Percentiles rank a stretch among this genome's conserved stretches.
These are phyloP conservation scores for Thysanoteuthis rhombus DNA, from an alignment of 2,888 invertebrate genomes.

Conservation along the genomic window DNA sequence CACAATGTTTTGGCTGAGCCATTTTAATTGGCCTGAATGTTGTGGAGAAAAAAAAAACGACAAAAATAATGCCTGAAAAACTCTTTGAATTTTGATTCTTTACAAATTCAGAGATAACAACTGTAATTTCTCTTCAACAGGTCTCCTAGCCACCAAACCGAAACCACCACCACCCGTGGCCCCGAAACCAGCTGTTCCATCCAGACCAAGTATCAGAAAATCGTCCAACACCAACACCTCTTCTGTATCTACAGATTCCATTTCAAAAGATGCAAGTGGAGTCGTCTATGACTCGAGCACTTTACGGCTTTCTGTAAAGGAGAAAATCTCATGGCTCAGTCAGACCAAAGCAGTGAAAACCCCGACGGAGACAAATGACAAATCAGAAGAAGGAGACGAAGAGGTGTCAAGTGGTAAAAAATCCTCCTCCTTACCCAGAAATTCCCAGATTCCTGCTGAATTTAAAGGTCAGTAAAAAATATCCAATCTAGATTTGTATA, in stretches of 20 bases:
- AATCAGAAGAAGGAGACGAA: not conserved
- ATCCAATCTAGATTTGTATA: too few relatives aligned
- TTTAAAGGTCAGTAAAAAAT: slow-evolving; percentile 1
- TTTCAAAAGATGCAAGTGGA: slow-evolving; percentile 35
- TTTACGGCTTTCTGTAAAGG: slow-evolving; percentile 49
- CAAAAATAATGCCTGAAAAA: too few relatives aligned
- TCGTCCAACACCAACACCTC: not conserved
- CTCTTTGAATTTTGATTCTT: too few relatives aligned
- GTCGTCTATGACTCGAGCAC: slow-evolving; percentile 55
- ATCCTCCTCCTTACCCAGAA: not conserved
- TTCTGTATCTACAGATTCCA: not conserved
- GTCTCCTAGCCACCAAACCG: not conserved
- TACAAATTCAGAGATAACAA: not conserved
- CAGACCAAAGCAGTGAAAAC: not conserved
- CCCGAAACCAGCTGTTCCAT: slow-evolving; percentile 19
- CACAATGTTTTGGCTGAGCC: too few relatives aligned
- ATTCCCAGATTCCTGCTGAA: not conserved
- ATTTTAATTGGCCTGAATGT: too few relatives aligned
- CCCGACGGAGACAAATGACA: not conserved
- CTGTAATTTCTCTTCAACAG: not conserved
- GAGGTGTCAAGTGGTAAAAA: not conserved
- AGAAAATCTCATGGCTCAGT: slow-evolving; percentile 46
- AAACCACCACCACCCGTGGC: slow-evolving; percentile 30
- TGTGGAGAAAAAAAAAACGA: too few relatives aligned
- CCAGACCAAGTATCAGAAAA: slow-evolving; percentile 21